Evolutionary conservation across 2,113 vertebrate genomes (phyloP).

Genomic region (Rhea americana): DNA sequence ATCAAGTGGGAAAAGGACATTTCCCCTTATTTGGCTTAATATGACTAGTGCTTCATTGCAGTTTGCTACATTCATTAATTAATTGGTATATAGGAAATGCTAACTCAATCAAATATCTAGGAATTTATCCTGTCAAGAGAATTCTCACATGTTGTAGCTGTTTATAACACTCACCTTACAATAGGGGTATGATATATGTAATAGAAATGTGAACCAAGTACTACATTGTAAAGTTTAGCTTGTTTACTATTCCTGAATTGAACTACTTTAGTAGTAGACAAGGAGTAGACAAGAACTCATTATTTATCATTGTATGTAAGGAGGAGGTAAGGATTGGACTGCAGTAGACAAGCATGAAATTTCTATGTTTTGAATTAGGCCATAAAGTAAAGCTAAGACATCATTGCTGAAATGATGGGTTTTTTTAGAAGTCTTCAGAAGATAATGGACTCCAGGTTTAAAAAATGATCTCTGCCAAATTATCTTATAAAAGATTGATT

Average conservation of each 20-base stretch:
- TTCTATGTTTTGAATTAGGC: not conserved
- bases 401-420: not conserved
- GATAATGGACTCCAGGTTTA: not conserved
- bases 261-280: not conserved
- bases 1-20: not conserved
- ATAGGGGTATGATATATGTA: not conserved
- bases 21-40: not conserved
- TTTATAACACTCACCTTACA: not conserved
- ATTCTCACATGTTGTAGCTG: not conserved
- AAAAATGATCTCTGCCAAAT: not conserved
- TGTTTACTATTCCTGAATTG: not conserved
- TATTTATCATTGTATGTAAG: not conserved
- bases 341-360: not conserved
- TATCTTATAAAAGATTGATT: not conserved
- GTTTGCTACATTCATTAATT: not conserved
- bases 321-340: not conserved
- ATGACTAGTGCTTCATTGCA: not conserved
- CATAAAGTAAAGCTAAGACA: not conserved
- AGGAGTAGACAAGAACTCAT: not conserved
- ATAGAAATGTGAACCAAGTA: not conserved
- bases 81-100: not conserved
- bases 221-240: not conserved
- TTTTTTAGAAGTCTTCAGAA: not conserved
- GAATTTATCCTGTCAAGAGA: not conserved
- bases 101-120: not conserved